These are phyloP conservation scores for Rhadina sibilatrix DNA, from an alignment of 2,113 vertebrate species.

Conservation along the genomic window DNA sequence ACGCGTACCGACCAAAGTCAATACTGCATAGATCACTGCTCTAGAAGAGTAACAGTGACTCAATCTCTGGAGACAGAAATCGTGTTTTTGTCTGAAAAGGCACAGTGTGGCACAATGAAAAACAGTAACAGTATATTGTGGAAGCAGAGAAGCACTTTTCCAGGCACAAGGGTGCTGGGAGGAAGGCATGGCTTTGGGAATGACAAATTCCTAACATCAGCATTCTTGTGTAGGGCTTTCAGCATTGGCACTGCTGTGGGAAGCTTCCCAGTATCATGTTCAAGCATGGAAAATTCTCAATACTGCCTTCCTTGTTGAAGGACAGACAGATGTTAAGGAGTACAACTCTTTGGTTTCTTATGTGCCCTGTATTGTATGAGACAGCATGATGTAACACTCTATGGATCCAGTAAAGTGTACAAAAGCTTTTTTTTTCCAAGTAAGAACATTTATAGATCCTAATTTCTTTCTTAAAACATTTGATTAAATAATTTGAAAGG, in stretches of 20 bases:
- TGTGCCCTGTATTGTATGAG: neutral
- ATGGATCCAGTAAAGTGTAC: neutral
- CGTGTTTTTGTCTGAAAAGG: conserved; percentile 21
- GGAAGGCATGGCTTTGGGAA: neutral
- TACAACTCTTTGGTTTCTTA: neutral
- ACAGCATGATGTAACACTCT: neutral
- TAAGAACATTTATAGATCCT: neutral
- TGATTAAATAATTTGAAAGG: neutral
- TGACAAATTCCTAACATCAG: neutral
- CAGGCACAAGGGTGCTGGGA: rapidly evolving
- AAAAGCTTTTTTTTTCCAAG: neutral
- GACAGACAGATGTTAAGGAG: conserved; percentile 15
- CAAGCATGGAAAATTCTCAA: conserved; percentile 30
- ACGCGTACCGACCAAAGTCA: neutral
- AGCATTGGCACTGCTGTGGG: neutral
- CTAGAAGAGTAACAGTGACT: neutral
- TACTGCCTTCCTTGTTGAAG: conserved; percentile 43
- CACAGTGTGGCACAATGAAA: neutral
- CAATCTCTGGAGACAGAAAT: neutral
- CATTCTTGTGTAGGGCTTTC: neutral
- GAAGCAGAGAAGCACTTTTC: neutral
- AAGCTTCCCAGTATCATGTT: conserved; percentile 31
- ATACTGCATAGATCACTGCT: neutral
- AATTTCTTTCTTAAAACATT: neutral
- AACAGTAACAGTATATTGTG: neutral